Evolutionary conservation across 2,888 invertebrate genomes (phyloP), one percentile per base, ranked within the genome.

Genomic region (Gymnosoma rotundatum): DNA sequence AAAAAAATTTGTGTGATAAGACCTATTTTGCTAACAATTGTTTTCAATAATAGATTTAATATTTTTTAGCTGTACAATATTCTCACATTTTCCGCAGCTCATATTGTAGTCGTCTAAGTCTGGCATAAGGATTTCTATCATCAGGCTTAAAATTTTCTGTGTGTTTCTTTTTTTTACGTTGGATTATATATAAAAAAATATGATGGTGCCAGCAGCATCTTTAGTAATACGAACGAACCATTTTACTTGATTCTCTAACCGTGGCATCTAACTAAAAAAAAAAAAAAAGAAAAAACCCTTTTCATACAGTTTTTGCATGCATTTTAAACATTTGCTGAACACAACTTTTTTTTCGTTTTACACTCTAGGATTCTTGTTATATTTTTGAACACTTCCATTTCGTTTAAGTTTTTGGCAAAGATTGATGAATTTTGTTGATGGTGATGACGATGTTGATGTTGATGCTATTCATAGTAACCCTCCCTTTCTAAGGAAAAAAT

Each of bases 351-450:
- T 42, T 63, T 67, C 18, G 2, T 18, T n/a, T 50, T n/a, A 12
- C n/a, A 5, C 18, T 56, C 64, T 72, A 42, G 20, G 70, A 64
- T 76, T 66, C 67, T 83, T 42, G 70, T 72, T 54, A 69, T 67
- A 75, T 76, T 78, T 52, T 60, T 66, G 67, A n/a, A 48, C 70
- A 74, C 75, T 78, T 83, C 75, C 82, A 83, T 83, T 85, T 83
- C 70, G 80, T 87, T 87, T 88, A 90, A 91, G 89, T 90, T 90
- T 90, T 90, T 91, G 90, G 90, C 90, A 90, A 90, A 90, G 90
- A 90, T 90, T 90, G 90, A 90, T 90, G 90, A 90, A 91, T 90
- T 89, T 89, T 89, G 89, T 90, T 90, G 90, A 90, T 90, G 79
- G 79, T 78, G 84, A 78, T 79, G 83, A 80, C 78, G 80, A 72